A percentile compares a stretch with the other conserved stretches of the same genome.
Conservation (phyloP, 2,797 vertebrate genomes). For the Anabacerthia variegaticeps region DNA sequence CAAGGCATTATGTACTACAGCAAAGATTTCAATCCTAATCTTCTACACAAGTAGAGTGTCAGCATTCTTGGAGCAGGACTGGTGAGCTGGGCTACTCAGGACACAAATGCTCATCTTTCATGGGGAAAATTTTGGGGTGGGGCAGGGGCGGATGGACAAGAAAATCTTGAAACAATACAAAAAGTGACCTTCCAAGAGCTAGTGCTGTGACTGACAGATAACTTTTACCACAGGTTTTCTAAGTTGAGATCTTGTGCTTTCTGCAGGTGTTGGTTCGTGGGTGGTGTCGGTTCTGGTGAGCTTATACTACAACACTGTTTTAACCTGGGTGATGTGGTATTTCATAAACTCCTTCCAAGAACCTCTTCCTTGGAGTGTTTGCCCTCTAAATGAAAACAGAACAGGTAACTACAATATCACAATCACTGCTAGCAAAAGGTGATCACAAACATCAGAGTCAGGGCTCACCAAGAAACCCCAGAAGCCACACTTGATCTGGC, state of each 20-base stretch:
- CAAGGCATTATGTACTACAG: not conserved
- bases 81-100: not conserved
- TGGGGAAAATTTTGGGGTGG: not conserved
- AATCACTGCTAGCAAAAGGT: not conserved
- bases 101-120: not conserved
- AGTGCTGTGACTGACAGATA: not conserved
- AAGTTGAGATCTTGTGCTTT: not conserved
- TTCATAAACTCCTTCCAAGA: slow-evolving; percentile 89
- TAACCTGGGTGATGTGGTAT: slow-evolving; percentile 92
- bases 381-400: slow-evolving; percentile 79
- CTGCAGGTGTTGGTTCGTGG: slow-evolving; percentile 81
- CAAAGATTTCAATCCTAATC: not conserved
- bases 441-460: not conserved
- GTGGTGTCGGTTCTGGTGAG: slow-evolving; percentile 79
- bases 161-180: not conserved
- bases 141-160: not conserved
- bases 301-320: slow-evolving; percentile 88
- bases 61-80: not conserved
- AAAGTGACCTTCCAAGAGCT: not conserved
- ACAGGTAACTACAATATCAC: slow-evolving; percentile 76
- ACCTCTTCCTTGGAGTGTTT: slow-evolving; percentile 88
- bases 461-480: not conserved
- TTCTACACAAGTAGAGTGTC: not conserved
- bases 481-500: not conserved
- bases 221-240: not conserved